These are phyloP conservation scores for Emmelina monodactyla DNA, from an alignment of 2,888 invertebrate genomes.

Conservation along the genomic window DNA sequence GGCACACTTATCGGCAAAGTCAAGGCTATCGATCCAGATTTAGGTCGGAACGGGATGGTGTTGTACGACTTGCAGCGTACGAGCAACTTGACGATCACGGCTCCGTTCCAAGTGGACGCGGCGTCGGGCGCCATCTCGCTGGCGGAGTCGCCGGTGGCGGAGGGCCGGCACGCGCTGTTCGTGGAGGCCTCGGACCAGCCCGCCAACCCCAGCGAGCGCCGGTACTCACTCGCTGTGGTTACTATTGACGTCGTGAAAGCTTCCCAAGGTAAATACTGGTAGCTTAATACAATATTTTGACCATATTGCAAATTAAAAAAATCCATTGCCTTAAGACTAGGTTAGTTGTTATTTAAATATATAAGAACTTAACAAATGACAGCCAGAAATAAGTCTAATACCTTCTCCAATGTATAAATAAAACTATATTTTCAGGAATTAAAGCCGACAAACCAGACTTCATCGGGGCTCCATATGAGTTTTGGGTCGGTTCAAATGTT, in stretches of 20 bases:
- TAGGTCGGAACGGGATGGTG: conserved; percentile 76
- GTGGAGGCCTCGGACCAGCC: conserved; percentile 87
- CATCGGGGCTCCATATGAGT: conserved; percentile 85
- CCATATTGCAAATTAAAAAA: conserved; percentile 3
- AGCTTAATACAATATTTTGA: no score
- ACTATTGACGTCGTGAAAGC: conserved; percentile 76
- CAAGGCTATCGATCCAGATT: conserved; percentile 82
- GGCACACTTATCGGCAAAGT: conserved; percentile 82
- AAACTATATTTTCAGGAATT: conserved; percentile 52
- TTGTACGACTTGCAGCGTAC: conserved; percentile 76
- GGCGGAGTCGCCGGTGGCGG: conserved; percentile 69
- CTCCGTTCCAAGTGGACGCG: conserved; percentile 76
- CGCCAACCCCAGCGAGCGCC: conserved; percentile 80
- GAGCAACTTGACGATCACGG: conserved; percentile 68
- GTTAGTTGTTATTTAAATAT: no score
- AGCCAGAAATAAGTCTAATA: no score
- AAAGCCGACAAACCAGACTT: conserved; percentile 74
- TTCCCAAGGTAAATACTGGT: conserved; percentile 48
- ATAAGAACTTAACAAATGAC: no score
- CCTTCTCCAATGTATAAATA: no score
- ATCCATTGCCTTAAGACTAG: conserved; percentile 1
- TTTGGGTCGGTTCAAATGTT: conserved; percentile 89
- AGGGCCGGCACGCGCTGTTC: conserved; percentile 81
- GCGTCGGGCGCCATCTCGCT: conserved; percentile 75
- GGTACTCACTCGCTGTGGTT: conserved; percentile 85